Conservation (phyloP, 2,797 vertebrate species). For the Coregonus ussuriensis region DNA sequence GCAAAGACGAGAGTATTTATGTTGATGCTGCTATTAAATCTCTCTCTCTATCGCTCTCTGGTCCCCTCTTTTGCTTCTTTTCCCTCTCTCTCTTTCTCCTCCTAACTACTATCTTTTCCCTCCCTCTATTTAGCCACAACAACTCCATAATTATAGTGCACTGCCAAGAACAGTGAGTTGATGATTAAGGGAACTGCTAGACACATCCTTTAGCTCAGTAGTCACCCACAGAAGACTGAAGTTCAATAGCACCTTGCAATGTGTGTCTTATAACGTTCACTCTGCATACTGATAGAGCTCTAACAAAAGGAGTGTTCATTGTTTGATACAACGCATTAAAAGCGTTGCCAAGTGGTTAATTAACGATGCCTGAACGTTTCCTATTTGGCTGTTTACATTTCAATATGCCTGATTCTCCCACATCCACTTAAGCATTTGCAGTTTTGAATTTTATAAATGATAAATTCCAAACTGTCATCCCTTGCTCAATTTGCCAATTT, state of each 20-base stretch:
- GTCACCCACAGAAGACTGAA: background rate
- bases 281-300: background rate
- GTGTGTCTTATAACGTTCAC: background rate
- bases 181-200: background rate
- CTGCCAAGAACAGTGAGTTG: background rate
- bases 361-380: background rate
- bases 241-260: background rate
- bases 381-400: background rate
- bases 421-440: background rate
- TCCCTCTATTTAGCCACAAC: background rate
- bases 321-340: background rate
- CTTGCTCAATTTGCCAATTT: background rate
- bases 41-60: background rate
- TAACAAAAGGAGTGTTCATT: background rate
- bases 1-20: background rate
- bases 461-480: background rate
- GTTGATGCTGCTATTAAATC: background rate
- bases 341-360: background rate
- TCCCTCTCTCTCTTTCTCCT: slow-evolving; percentile 3
- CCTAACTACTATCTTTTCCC: background rate
- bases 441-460: background rate
- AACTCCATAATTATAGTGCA: background rate
- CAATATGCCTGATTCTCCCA: background rate
- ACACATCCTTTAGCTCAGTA: background rate
- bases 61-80: background rate